Conservation (phyloP, 2,888 invertebrate genomes). For the Harpagoxenus sublaevis region DNA sequence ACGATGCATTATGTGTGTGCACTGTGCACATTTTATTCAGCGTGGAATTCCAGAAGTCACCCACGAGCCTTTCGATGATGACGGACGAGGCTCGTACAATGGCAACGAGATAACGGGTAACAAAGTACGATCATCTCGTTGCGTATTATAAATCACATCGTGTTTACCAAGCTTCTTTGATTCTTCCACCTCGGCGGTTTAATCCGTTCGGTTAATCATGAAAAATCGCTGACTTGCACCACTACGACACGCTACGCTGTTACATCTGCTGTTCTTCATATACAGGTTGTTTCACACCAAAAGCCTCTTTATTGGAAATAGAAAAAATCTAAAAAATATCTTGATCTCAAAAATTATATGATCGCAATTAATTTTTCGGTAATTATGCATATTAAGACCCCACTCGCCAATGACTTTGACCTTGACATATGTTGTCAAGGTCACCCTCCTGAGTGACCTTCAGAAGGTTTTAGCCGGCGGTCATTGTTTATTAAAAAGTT, state of each 20-base stretch:
- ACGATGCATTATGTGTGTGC: not conserved
- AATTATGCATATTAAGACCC: too few relatives aligned
- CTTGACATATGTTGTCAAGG: too few relatives aligned
- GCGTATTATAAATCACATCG: slow-evolving; percentile 66
- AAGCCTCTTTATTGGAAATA: not conserved
- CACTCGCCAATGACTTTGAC: too few relatives aligned
- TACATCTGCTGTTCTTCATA: slow-evolving; percentile 38
- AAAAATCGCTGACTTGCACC: slow-evolving; percentile 78
- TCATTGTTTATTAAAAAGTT: too few relatives aligned
- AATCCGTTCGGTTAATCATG: slow-evolving; percentile 79
- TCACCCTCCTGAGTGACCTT: too few relatives aligned
- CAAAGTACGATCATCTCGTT: slow-evolving; percentile 59
- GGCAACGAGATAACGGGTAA: slow-evolving; percentile 56
- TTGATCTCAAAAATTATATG: not conserved
- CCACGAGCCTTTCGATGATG: slow-evolving; percentile 45
- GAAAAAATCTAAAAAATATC: not conserved
- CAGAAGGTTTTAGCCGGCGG: too few relatives aligned
- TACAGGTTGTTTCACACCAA: slow-evolving; percentile 18
- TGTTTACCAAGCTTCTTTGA: slow-evolving; percentile 64
- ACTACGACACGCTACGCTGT: slow-evolving; percentile 50
- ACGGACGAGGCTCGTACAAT: slow-evolving; percentile 53
- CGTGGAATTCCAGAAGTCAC: slow-evolving; percentile 52
- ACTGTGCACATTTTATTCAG: slow-evolving; percentile 13
- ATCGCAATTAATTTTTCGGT: not conserved
- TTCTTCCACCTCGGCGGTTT: slow-evolving; percentile 75